Conservation (phyloP, 2,797 vertebrate genomes). For the Huso huso region DNA sequence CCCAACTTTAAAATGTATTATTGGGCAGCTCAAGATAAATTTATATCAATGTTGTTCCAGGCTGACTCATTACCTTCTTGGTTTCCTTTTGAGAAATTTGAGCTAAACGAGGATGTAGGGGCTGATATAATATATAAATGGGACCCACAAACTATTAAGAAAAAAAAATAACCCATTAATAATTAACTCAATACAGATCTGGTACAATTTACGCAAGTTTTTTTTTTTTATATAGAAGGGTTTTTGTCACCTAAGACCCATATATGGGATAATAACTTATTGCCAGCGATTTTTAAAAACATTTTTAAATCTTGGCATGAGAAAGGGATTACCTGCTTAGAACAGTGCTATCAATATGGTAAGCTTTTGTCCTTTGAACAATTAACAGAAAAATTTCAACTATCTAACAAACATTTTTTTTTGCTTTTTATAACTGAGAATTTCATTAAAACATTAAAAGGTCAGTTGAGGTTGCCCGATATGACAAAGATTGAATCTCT, state of each 20-base stretch:
- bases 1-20: not conserved
- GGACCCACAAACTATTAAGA: not conserved
- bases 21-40: not conserved
- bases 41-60: not conserved
- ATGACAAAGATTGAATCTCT: not conserved
- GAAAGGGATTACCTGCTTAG: not conserved
- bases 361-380: not conserved
- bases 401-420: no score
- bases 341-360: not conserved
- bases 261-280: not conserved
- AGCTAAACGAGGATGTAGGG: not conserved
- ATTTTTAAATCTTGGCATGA: not conserved
- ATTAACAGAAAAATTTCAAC: no score
- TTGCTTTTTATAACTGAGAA: not conserved
- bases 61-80: not conserved
- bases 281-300: not conserved
- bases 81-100: not conserved
- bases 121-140: not conserved
- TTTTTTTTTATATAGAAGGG: not conserved
- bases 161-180: not conserved
- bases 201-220: not conserved
- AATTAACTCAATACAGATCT: not conserved
- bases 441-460: not conserved
- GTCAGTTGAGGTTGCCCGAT: not conserved
- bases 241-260: not conserved